These are phyloP conservation scores for Hoplostethus mediterraneus DNA, from an alignment of 2,797 vertebrate species.

Conservation along the genomic window DNA sequence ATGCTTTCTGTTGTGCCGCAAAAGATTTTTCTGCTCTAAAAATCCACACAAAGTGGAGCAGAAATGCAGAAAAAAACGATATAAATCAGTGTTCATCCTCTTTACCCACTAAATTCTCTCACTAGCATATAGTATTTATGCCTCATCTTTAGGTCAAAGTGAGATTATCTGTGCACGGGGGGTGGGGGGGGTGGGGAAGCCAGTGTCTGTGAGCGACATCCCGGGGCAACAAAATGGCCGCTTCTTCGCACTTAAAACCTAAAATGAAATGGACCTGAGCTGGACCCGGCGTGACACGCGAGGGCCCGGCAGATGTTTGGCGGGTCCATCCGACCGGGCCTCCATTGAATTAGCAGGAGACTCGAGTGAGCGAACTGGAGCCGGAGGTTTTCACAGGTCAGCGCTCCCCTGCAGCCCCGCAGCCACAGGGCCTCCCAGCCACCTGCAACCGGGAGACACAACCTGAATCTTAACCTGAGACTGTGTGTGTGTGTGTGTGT, in stretches of 20 bases:
- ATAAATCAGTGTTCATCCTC: too few species aligned
- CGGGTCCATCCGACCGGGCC: conserved; percentile 48
- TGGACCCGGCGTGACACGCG: conserved; percentile 34
- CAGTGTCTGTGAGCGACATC: not conserved
- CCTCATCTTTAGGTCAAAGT: too few species aligned
- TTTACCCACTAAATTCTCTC: too few species aligned
- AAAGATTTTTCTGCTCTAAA: too few species aligned
- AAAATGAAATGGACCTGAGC: conserved; percentile 16
- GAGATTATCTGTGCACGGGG: too few species aligned
- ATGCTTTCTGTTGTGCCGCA: too few species aligned
- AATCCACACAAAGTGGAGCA: too few species aligned
- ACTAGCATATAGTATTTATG: too few species aligned
- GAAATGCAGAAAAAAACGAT: too few species aligned
- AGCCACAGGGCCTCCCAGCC: conserved; percentile 61
- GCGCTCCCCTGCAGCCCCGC: conserved; percentile 53
- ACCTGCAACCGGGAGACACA: conserved; percentile 62
- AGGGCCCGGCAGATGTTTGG: conserved; percentile 63
- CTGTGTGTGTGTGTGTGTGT: conserved; percentile 11
- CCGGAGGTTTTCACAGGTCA: conserved; percentile 75
- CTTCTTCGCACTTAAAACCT: conserved; percentile 30
- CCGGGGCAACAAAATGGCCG: conserved; percentile 5
- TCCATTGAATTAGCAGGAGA: conserved; percentile 73
- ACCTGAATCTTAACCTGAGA: conserved; percentile 39
- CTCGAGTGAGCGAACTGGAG: conserved; percentile 48
- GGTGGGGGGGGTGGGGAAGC: not conserved